Conservation (phyloP, 2,113 vertebrate genomes). For the Pelusios castaneus region DNA sequence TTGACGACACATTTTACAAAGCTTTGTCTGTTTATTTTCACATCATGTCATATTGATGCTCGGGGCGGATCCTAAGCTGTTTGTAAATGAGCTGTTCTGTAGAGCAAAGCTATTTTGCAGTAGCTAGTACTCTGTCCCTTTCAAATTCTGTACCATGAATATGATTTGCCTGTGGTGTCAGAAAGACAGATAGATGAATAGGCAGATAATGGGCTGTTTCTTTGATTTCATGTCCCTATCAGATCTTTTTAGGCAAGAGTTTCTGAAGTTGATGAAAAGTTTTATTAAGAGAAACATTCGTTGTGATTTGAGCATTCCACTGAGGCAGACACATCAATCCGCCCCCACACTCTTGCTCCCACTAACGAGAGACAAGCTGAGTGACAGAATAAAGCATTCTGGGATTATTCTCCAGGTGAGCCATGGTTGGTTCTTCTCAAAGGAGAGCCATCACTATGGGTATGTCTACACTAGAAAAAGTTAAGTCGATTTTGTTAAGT, state of each 20-base stretch:
- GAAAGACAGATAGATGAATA: too few relatives aligned
- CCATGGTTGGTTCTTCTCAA: neutral
- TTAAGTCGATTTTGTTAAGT: too few relatives aligned
- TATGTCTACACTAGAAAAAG: too few relatives aligned
- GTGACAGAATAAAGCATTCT: neutral
- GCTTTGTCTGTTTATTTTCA: neutral
- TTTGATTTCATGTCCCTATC: neutral
- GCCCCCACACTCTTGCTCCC: rapidly evolving
- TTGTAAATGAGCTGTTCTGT: neutral
- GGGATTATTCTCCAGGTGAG: neutral
- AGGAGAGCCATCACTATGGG: neutral
- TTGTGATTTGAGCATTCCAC: neutral
- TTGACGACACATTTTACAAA: rapidly evolving
- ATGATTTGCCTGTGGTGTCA: rapidly evolving
- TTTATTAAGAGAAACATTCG: neutral
- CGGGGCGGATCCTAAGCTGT: neutral
- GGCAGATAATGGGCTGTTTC: rapidly evolving
- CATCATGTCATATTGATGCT: neutral
- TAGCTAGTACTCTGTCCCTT: rapidly evolving
- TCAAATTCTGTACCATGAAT: neutral
- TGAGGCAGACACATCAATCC: neutral
- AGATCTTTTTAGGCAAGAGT: neutral
- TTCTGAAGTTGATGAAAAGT: neutral
- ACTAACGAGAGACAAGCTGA: rapidly evolving
- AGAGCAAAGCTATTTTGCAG: neutral